Evolutionary conservation across 2,888 invertebrate genomes (phyloP).

Genomic region (Callyntrura guangdongensis): DNA sequence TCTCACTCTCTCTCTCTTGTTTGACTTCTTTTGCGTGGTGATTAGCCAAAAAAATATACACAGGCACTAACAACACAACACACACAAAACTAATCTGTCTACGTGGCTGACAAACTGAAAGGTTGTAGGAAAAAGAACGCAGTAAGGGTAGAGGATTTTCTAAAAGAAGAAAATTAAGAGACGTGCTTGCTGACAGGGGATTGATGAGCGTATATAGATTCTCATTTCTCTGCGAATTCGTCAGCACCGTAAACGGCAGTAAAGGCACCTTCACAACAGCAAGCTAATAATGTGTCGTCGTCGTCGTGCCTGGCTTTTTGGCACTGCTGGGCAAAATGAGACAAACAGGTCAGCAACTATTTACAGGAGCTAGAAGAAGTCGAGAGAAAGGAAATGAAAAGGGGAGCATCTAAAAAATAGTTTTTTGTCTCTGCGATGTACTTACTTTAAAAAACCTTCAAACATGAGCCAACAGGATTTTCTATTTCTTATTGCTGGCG

Average conservation of each 20-base stretch:
- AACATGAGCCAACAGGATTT: too few relatives aligned
- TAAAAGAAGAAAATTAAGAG: slow-evolving; percentile 19
- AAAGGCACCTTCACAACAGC: background rate
- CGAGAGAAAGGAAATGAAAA: background rate
- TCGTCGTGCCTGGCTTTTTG: background rate
- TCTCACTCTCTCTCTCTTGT: background rate
- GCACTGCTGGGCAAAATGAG: background rate
- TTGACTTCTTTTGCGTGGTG: background rate
- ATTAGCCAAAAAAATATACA: background rate
- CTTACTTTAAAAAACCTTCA: too few relatives aligned
- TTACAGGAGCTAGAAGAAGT: too few relatives aligned
- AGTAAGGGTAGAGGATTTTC: background rate
- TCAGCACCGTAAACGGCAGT: background rate
- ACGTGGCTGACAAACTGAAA: background rate
- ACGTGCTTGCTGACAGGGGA: slow-evolving; percentile 20
- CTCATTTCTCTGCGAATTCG: background rate
- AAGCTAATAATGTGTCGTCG: background rate
- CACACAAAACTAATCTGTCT: background rate
- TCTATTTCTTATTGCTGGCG: background rate
- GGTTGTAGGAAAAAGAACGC: too few relatives aligned
- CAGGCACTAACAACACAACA: background rate
- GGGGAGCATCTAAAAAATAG: background rate
- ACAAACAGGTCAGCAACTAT: background rate
- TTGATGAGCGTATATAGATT: slow-evolving; percentile 9
- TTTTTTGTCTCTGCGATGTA: background rate